phyloP scores from a whole-genome alignment of 2,888 invertebrate species.

The Azorinus chamasolen region DNA sequence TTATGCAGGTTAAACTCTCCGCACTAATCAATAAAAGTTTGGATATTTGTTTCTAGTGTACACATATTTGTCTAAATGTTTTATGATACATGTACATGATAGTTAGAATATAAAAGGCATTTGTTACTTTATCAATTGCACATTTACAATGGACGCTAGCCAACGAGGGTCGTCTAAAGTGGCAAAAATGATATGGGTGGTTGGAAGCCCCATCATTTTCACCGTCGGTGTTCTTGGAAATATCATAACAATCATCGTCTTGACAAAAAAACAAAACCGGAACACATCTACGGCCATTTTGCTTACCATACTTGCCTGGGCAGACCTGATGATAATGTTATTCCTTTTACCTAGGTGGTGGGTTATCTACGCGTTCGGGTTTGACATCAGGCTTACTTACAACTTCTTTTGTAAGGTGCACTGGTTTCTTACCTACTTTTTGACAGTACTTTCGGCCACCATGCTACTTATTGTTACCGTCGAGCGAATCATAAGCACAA shows the following conservation, averaged over 20 bases:
- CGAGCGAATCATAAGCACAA: constrained; percentile 10
- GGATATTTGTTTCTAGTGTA: too few species aligned
- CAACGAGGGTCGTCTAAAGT: constrained; percentile 6
- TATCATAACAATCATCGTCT: neutral
- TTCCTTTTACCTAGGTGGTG: constrained; percentile 15
- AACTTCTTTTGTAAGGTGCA: constrained; percentile 7
- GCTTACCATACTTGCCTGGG: constrained; percentile 2
- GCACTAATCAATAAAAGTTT: too few species aligned
- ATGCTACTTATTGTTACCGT: neutral
- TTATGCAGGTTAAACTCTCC: too few species aligned
- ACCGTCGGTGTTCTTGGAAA: constrained; percentile 10
- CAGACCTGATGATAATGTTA: neutral
- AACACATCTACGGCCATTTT: constrained; percentile 10
- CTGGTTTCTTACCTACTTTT: neutral
- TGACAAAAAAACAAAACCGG: neutral
- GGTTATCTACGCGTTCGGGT: constrained; percentile 9
- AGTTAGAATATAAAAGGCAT: too few species aligned
- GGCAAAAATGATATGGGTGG: constrained; percentile 19
- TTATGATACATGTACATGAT: too few species aligned
- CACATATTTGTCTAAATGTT: too few species aligned
- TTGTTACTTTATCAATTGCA: too few species aligned
- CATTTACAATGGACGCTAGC: constrained; percentile 21
- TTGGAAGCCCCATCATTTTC: constrained; percentile 17
- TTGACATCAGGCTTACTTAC: neutral
- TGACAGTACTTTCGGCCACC: neutral